Conservation (phyloP, 2,797 vertebrate species). For the Sciaenops ocellatus region DNA sequence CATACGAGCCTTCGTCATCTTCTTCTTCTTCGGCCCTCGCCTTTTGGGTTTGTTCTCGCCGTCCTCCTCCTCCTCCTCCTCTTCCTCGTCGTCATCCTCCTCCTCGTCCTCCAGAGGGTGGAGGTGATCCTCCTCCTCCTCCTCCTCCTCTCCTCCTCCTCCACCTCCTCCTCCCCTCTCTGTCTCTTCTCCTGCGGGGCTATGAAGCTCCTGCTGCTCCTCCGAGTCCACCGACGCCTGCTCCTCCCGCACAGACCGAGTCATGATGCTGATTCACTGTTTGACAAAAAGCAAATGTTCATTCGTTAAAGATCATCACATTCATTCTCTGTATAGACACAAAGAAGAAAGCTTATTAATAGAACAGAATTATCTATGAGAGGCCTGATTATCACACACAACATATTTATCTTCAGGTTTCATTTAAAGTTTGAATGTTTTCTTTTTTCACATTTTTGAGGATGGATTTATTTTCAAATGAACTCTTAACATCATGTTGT, state of each 20-base stretch:
- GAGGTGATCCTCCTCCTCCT: slow-evolving; percentile 84
- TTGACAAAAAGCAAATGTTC: not conserved
- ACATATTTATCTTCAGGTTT: not conserved
- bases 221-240: slow-evolving; percentile 86
- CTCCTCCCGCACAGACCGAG: slow-evolving; percentile 93
- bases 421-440: not conserved
- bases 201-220: slow-evolving; percentile 76
- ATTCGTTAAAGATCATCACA: slow-evolving; percentile 3
- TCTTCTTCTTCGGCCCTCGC: slow-evolving; percentile 98
- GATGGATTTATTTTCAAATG: not conserved
- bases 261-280: slow-evolving; percentile 88
- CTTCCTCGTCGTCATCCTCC: slow-evolving; percentile 89
- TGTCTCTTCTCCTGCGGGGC: slow-evolving; percentile 54
- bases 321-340: too few relatives aligned
- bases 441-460: not conserved
- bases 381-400: not conserved
- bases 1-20: slow-evolving; percentile 97
- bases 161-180: slow-evolving; percentile 36
- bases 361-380: not conserved
- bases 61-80: slow-evolving; percentile 92
- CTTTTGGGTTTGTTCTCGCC: slow-evolving; percentile 91
- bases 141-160: slow-evolving; percentile 82
- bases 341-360: not conserved
- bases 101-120: slow-evolving; percentile 87
- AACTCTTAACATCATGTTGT: not conserved